Evolutionary conservation across 2,797 vertebrate genomes (phyloP).

Genomic region (Hafferia zeledoni): DNA sequence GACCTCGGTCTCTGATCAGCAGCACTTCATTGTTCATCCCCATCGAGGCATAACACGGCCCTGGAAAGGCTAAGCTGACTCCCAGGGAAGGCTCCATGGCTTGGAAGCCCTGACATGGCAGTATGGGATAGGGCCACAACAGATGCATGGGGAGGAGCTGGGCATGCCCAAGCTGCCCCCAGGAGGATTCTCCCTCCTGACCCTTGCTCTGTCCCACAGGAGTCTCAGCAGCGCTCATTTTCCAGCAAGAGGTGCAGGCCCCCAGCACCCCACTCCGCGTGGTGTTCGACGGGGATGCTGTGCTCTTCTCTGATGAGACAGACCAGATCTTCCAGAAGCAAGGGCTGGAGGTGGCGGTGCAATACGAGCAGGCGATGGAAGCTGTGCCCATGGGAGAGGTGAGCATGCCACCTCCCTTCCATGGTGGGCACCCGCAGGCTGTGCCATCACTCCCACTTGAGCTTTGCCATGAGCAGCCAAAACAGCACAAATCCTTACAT

Average conservation of each 20-base stretch:
- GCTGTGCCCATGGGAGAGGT: constrained; percentile 69
- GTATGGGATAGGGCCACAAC: not conserved
- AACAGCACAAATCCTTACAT: not conserved
- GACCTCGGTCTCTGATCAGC: not conserved
- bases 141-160: rapidly evolving
- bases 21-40: not conserved
- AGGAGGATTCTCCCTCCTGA: not conserved
- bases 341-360: constrained; percentile 65
- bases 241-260: constrained; percentile 63
- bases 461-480: not conserved
- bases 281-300: constrained; percentile 69
- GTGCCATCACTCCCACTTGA: not conserved
- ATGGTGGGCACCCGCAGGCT: not conserved
- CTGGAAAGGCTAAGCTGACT: not conserved
- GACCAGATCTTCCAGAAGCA: constrained; percentile 64
- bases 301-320: constrained; percentile 70
- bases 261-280: constrained; percentile 58
- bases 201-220: constrained; percentile 36
- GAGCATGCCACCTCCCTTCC: not conserved
- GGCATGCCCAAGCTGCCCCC: rapidly evolving
- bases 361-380: constrained; percentile 49
- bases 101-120: not conserved
- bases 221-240: constrained; percentile 72
- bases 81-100: not conserved
- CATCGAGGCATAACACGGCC: not conserved